Evolutionary conservation across 2,113 vertebrate species (phyloP).

Genomic region (Verasper variegatus): DNA sequence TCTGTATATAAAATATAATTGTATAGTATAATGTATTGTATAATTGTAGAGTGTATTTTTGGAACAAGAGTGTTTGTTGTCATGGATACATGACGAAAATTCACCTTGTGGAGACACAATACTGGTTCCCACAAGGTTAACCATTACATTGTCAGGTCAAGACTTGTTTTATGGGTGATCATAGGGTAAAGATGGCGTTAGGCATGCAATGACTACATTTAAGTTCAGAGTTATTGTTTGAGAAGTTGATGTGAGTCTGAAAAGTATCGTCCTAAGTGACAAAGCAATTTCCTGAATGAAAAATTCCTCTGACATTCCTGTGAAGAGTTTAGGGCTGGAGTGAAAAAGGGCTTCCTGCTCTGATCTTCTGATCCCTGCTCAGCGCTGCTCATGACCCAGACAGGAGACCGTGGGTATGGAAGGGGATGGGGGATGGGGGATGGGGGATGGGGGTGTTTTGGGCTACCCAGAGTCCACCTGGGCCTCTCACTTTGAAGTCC

Average conservation of each 20-base stretch:
- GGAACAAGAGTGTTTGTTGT: neutral
- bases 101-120: neutral
- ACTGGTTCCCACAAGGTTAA: neutral
- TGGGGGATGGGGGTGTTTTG: neutral
- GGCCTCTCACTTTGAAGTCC: constrained; percentile 59
- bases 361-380: constrained; percentile 48
- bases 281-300: neutral
- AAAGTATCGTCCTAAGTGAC: neutral
- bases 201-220: neutral
- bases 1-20: neutral
- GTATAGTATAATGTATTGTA: too few species aligned
- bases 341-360: constrained; percentile 26
- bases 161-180: neutral
- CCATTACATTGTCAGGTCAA: neutral
- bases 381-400: constrained; percentile 35
- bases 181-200: neutral
- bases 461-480: constrained; percentile 22
- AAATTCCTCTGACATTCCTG: constrained; percentile 50
- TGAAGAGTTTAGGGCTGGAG: constrained; percentile 40
- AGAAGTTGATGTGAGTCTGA: neutral
- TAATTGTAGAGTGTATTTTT: too few species aligned
- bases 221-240: neutral
- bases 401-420: neutral
- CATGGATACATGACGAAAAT: neutral
- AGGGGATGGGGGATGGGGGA: neutral